phyloP scores from a whole-genome alignment of 2,888 invertebrate genomes.

The Adineta ricciae region DNA sequence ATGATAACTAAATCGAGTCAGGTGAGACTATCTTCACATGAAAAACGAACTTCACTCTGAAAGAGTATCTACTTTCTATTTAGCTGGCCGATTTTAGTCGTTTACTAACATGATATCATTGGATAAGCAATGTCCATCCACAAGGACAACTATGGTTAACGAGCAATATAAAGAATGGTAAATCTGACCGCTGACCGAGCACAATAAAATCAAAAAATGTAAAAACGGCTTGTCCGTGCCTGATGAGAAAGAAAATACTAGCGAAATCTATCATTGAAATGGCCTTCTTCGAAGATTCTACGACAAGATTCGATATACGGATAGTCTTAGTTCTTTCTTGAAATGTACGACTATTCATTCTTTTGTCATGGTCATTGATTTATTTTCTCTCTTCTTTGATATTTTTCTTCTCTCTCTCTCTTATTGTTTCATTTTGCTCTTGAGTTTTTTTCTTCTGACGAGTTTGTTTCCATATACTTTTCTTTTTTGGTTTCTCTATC shows the following conservation, averaged over 20 bases:
- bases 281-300: background rate
- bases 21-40: background rate
- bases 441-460: background rate
- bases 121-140: background rate
- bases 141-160: background rate
- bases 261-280: background rate
- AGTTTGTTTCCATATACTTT: background rate
- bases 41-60: too few relatives aligned
- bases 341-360: background rate
- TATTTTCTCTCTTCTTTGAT: background rate
- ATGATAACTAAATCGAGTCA: background rate
- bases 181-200: background rate
- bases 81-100: constrained; percentile 4
- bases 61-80: too few relatives aligned
- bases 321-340: background rate
- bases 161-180: background rate
- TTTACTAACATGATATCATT: background rate
- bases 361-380: background rate
- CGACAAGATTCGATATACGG: background rate
- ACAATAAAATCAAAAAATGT: background rate
- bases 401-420: background rate
- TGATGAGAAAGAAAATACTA: background rate
- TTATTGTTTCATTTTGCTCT: background rate
- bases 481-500: background rate
- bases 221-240: background rate